phyloP scores from a whole-genome alignment of 2,888 invertebrate genomes.

The Ectemnius cavifrons region DNA sequence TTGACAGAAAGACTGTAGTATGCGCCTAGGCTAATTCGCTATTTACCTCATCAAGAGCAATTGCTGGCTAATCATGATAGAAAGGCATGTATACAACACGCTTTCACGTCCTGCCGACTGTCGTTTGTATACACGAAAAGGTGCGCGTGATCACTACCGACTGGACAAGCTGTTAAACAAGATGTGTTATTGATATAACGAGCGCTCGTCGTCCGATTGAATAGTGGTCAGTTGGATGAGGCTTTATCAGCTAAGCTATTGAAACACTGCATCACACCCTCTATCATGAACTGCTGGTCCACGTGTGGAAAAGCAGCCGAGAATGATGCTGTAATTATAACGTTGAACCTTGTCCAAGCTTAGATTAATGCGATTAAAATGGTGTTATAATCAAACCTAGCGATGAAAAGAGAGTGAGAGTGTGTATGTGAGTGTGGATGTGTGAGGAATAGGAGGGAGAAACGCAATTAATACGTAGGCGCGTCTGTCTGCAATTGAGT shows the following conservation, averaged over 20 bases:
- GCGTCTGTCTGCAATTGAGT: slow-evolving; percentile 35
- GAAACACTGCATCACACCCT: slow-evolving; percentile 15
- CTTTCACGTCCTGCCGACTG: too few species aligned
- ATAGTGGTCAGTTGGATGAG: slow-evolving; percentile 28
- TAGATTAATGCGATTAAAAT: slow-evolving; percentile 59
- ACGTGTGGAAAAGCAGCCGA: slow-evolving; percentile 29
- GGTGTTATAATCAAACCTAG: slow-evolving; percentile 48
- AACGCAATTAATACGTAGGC: slow-evolving; percentile 49
- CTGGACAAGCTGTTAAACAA: too few species aligned
- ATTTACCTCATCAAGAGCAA: slow-evolving; percentile 12
- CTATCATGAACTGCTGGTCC: slow-evolving; percentile 26
- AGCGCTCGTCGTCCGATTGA: slow-evolving; percentile 8
- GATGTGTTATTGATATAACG: slow-evolving; percentile 16
- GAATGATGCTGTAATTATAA: slow-evolving; percentile 50
- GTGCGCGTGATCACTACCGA: too few species aligned
- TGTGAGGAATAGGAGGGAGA: slow-evolving; percentile 14
- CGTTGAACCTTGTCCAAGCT: slow-evolving; percentile 32
- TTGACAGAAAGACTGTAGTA: too few species aligned
- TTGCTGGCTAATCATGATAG: slow-evolving; percentile 4
- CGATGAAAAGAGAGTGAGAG: too few species aligned
- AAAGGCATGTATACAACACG: too few species aligned
- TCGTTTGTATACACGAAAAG: too few species aligned
- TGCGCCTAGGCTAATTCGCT: background rate
- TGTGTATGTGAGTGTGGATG: too few species aligned
- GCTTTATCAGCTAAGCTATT: slow-evolving; percentile 37